A percentile compares a stretch with the other conserved stretches of the same genome.
Conservation (phyloP, 1,140 invertebrate species). For the Procambarus virginalis region DNA sequence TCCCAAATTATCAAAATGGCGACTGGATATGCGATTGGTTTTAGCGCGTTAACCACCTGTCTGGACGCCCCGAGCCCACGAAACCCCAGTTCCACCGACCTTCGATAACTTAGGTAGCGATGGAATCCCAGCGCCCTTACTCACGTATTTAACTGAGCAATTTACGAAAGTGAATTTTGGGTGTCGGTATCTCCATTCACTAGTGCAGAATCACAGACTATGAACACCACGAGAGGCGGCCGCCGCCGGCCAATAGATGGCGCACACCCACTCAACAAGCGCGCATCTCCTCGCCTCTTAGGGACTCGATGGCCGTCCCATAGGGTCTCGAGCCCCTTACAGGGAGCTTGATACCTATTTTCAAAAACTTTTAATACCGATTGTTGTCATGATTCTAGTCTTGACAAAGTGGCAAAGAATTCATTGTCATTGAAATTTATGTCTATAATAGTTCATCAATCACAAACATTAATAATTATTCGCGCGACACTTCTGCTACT, state of each 20-base stretch:
- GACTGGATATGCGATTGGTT: constrained; percentile 54
- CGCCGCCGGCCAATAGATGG: constrained; percentile 26
- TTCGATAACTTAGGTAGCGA: not conserved
- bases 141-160: constrained; percentile 45
- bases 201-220: constrained; percentile 61
- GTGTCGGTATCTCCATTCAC: constrained; percentile 59
- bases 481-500: not conserved
- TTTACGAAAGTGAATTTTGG: constrained; percentile 40
- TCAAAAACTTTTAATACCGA: constrained; percentile 44
- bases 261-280: not conserved
- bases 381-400: constrained; percentile 62
- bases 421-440: constrained; percentile 1
- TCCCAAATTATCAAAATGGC: constrained; percentile 54
- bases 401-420: constrained; percentile 57
- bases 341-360: constrained; percentile 9
- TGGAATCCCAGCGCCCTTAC: not conserved
- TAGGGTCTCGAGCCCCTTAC: not conserved
- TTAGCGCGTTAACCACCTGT: constrained; percentile 1
- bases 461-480: not conserved
- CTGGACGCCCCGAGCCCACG: not conserved
- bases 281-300: not conserved
- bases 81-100: not conserved
- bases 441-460: not conserved
- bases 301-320: not conserved
- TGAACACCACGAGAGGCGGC: constrained; percentile 8